Percentiles rank a stretch among this genome's conserved stretches.
phyloP scores from a whole-genome alignment of 2,113 vertebrate species.

The Percopsis transmontana region DNA sequence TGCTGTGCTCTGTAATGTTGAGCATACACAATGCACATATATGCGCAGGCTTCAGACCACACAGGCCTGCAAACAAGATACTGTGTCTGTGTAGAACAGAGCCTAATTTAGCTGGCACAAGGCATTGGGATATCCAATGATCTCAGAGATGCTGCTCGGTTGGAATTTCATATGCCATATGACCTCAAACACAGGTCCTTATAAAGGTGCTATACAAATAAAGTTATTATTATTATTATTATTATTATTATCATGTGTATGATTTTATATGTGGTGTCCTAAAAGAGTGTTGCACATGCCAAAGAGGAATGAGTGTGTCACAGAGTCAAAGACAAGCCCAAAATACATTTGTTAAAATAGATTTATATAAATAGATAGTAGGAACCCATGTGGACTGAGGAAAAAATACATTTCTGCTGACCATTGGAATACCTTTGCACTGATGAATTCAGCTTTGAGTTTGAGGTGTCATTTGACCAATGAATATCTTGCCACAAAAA shows the following conservation, averaged over 20 bases:
- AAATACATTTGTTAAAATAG: conserved; percentile 22
- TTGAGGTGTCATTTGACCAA: no score
- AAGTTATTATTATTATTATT: neutral
- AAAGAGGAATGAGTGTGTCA: conserved; percentile 1
- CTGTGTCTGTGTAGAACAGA: conserved; percentile 22
- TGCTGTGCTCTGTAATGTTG: conserved; percentile 26
- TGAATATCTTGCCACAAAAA: no score
- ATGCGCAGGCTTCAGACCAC: conserved; percentile 46
- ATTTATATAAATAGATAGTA: conserved; percentile 50
- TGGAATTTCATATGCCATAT: no score
- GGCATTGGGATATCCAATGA: neutral
- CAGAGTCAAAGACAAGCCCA: conserved; percentile 24
- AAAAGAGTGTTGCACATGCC: conserved; percentile 45
- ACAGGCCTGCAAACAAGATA: conserved; percentile 11
- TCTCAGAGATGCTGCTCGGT: neutral
- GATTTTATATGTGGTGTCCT: conserved; percentile 39
- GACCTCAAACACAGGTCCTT: neutral
- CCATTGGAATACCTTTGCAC: neutral
- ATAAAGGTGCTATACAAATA: neutral
- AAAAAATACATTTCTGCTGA: neutral
- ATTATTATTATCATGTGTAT: conserved; percentile 19
- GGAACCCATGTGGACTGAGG: neutral
- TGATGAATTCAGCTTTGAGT: no score
- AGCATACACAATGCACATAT: conserved; percentile 54
- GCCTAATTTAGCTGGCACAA: conserved; percentile 5